These are phyloP conservation scores for Drosophila persimilis DNA, from an alignment of 1,140 invertebrate genomes.

Conservation along the genomic window DNA sequence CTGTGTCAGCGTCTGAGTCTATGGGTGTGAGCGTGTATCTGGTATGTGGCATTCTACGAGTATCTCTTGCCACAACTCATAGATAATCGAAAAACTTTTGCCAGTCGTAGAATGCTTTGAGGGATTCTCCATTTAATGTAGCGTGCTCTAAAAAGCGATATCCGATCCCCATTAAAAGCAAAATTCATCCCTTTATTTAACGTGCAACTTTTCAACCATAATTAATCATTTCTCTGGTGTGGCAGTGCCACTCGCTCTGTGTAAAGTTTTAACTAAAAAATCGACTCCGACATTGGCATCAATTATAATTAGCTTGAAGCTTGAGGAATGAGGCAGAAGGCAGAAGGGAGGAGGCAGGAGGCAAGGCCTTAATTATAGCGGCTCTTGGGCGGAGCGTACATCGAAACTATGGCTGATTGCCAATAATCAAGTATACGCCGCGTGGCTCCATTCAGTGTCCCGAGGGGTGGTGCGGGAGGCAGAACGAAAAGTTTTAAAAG, in stretches of 20 bases:
- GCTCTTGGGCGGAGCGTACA: background rate
- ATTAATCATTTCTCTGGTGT: slow-evolving; percentile 68
- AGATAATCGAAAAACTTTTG: slow-evolving; percentile 78
- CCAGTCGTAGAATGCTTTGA: slow-evolving; percentile 42
- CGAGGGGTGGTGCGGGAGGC: too few relatives aligned
- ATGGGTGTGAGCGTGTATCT: too few relatives aligned
- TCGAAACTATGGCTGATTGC: slow-evolving; percentile 61
- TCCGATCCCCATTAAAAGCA: slow-evolving; percentile 54
- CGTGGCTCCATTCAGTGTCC: slow-evolving; percentile 14
- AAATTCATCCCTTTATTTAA: slow-evolving; percentile 74
- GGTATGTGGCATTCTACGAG: slow-evolving; percentile 2
- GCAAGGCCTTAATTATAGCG: slow-evolving; percentile 58
- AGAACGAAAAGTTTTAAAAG: slow-evolving; percentile 53
- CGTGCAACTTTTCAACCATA: slow-evolving; percentile 62
- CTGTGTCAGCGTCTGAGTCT: too few relatives aligned
- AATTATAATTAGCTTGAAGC: slow-evolving; percentile 70
- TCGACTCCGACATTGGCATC: slow-evolving; percentile 60
- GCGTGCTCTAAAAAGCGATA: slow-evolving; percentile 58
- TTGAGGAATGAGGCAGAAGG: slow-evolving; percentile 5
- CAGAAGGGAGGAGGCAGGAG: too few relatives aligned
- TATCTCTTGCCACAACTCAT: slow-evolving; percentile 47
- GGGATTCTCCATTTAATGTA: slow-evolving; percentile 56
- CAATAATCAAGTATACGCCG: slow-evolving; percentile 73
- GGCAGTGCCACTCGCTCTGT: slow-evolving; percentile 1
- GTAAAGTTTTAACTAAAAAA: slow-evolving; percentile 62